These are phyloP conservation scores for Monochamus saltuarius DNA, from an alignment of 1,140 invertebrate species.

Conservation along the genomic window DNA sequence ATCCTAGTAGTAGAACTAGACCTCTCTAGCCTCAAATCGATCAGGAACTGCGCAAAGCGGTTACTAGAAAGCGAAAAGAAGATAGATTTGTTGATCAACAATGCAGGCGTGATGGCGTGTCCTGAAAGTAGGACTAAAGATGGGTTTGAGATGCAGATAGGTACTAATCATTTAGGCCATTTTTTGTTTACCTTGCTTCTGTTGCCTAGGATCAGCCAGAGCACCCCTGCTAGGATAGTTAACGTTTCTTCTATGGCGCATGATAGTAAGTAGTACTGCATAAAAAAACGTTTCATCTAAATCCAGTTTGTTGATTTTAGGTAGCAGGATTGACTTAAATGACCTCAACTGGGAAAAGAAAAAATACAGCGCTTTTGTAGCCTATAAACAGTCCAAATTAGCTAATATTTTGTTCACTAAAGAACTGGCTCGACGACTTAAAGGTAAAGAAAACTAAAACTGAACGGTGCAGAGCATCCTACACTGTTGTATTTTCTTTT, in stretches of 20 bases:
- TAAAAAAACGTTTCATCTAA: not conserved
- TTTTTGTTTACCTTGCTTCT: constrained; percentile 82
- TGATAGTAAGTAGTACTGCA: constrained; percentile 47
- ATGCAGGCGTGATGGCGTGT: constrained; percentile 76
- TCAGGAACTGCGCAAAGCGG: constrained; percentile 67
- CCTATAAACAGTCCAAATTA: constrained; percentile 73
- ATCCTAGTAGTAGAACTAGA: constrained; percentile 65
- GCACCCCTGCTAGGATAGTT: constrained; percentile 57
- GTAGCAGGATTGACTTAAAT: constrained; percentile 65
- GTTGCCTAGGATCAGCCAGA: constrained; percentile 60
- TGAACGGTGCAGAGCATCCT: not conserved
- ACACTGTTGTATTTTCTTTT: constrained; percentile 23
- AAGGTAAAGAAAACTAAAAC: constrained; percentile 52
- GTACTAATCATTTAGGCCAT: constrained; percentile 79
- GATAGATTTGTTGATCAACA: constrained; percentile 79
- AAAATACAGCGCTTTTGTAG: constrained; percentile 59
- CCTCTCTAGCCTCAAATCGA: constrained; percentile 69
- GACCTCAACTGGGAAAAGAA: constrained; percentile 67
- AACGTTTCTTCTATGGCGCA: constrained; percentile 64
- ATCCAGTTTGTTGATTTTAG: not conserved
- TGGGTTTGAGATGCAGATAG: constrained; percentile 78
- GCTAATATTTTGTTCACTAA: constrained; percentile 73
- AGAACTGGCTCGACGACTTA: constrained; percentile 60
- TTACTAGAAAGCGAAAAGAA: constrained; percentile 61
- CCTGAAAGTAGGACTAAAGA: constrained; percentile 68